Percentiles rank a stretch among this genome's conserved stretches.
These are phyloP conservation scores for Zaprionus gabonicus DNA, from an alignment of 1,140 invertebrate species.

Conservation along the genomic window DNA sequence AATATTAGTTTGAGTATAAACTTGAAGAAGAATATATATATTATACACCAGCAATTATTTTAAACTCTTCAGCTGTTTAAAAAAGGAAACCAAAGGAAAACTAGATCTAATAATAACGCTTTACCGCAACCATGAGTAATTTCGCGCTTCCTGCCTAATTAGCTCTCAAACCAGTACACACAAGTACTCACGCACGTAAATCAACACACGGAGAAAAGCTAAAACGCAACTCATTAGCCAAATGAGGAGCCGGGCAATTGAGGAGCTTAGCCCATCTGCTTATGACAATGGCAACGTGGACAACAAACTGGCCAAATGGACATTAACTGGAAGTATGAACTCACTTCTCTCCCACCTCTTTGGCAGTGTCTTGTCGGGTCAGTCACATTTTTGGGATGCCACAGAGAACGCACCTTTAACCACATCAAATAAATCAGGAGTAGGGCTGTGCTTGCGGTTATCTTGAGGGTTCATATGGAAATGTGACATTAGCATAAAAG, in stretches of 20 bases:
- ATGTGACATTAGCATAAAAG: slow-evolving; percentile 11
- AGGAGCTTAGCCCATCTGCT: background rate
- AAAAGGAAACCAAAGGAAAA: too few species aligned
- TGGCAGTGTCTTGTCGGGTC: background rate
- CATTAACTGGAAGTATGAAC: background rate
- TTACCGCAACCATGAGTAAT: background rate
- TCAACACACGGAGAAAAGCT: background rate
- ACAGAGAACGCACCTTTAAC: background rate
- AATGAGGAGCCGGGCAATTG: background rate
- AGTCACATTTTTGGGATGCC: background rate
- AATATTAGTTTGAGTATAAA: background rate
- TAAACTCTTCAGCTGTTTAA: too few species aligned
- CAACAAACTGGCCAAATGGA: background rate
- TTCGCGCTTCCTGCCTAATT: slow-evolving; percentile 5
- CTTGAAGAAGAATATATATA: too few species aligned
- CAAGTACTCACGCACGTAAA: background rate
- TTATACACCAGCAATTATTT: background rate
- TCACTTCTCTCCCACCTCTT: background rate
- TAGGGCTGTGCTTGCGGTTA: background rate
- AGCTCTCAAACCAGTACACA: background rate
- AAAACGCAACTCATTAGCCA: slow-evolving; percentile 16
- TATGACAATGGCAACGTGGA: background rate
- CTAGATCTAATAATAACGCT: too few species aligned
- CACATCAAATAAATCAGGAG: slow-evolving; percentile 17
- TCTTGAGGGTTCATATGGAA: background rate